Conservation (phyloP, 2,113 vertebrate genomes). For the Trinectes maculatus region DNA sequence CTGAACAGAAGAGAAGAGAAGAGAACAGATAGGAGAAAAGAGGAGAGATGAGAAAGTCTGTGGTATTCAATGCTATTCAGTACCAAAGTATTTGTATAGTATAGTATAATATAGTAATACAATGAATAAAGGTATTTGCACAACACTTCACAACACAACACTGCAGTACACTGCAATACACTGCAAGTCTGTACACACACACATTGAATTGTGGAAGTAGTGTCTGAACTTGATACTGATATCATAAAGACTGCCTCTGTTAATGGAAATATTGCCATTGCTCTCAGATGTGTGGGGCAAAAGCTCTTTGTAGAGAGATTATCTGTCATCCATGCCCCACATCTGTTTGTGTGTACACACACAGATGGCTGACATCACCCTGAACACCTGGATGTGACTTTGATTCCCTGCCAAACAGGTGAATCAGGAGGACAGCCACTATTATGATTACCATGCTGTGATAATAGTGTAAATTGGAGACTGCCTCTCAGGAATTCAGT, state of each 20-base stretch:
- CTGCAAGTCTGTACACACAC: slow-evolving; percentile 1
- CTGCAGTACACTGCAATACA: neutral
- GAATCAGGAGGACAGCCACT: slow-evolving; percentile 65
- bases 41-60: neutral
- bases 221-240: slow-evolving; percentile 44
- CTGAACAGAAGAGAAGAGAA: too few relatives aligned
- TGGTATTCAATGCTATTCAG: neutral
- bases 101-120: neutral
- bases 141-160: neutral
- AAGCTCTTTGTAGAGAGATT: slow-evolving; percentile 66
- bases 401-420: slow-evolving; percentile 77
- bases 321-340: slow-evolving; percentile 72
- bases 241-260: slow-evolving; percentile 39
- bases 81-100: neutral
- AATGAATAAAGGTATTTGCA: neutral
- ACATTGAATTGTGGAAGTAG: slow-evolving; percentile 31
- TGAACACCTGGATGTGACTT: slow-evolving; percentile 75
- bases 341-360: slow-evolving; percentile 73
- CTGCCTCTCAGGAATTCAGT: slow-evolving; percentile 47
- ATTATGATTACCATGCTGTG: slow-evolving; percentile 69
- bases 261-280: slow-evolving; percentile 48
- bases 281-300: slow-evolving; percentile 49
- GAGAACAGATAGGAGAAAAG: neutral
- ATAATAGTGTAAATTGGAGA: slow-evolving; percentile 63
- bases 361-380: slow-evolving; percentile 75